Base-by-base conservation (phyloP, 2,888 invertebrate species). In the Tipula lateralis region DNA sequence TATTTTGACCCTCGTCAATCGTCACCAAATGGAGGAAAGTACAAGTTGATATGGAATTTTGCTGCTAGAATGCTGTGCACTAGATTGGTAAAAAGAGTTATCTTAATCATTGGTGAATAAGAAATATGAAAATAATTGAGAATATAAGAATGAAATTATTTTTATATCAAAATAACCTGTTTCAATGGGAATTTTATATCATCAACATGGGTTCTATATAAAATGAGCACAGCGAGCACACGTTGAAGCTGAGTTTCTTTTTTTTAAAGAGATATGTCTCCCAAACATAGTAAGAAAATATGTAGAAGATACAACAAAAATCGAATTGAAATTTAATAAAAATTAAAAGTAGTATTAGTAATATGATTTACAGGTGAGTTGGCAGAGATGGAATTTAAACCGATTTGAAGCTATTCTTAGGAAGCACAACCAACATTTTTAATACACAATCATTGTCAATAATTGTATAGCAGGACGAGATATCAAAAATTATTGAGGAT, bases 101-200 rank as follows among this genome's bases (percentile, higher is more conserved):
- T 66, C 66, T 66, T 66, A 66, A 24, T 66, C 24, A 66, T 66
- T 24, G 24, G 2, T 24, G 24, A 66, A 66, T 24, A 24, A 66
- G 3, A 66, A 66, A 66, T 24, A 44, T 16, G 44, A 66, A 66
- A 50, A 66, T 66, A 66, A 66, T 66, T 66, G 66, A 66, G 66
- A 66, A 66, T 66, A 66, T 66, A 66, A 66, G 66, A 66, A 66
- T 66, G 66, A 66, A 66, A 66, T 66, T 66, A 66, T 24, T 66
- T 66, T 66, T 66, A 24, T 66, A 66, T 66, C 66, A 66, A 66
- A 66, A 66, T 66, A 66, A 66, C 66, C 66, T 66, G 66, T 66
- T 66, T 66, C 66, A 66, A 66, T 66, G 66, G 66, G 66, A 66
- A 66, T 66, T 66, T 66, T 24, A 24, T 24, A 19, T 66, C 66